Evolutionary conservation across 2,888 invertebrate genomes (phyloP), one percentile per base, ranked within the genome.

Genomic region (Psylliodes chrysocephalus): DNA sequence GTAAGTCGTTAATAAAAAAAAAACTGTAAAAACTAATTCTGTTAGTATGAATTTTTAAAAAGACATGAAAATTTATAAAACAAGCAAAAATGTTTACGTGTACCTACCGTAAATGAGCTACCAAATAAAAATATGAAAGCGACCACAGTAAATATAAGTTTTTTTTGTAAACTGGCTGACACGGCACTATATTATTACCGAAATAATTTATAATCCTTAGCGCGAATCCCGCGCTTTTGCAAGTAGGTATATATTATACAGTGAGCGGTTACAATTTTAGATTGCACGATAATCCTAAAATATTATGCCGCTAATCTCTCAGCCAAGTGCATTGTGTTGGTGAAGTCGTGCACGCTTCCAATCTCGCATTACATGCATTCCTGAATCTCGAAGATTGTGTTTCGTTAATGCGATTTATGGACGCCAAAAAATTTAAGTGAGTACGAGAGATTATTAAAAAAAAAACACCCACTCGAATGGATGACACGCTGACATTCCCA

Each of bases 251-350:
- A 40, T 18, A 49, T 59, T 51, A 59, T 51, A 42, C 47, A 35
- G 49, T 57, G 22, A 25, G 49, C 25, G 25, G 35, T 49, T 49
- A 49, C 46, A 49, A 59, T 59, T 59, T 59, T 59, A 59, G 59
- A 69, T 70, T 46, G 47, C 47, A 57, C 60, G 68, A 70, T 71
- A 71, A 71, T 71, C 69, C 70, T 65, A 51, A 71, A 59, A 67
- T 70, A 71, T 61, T 55, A 57, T 64, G 42, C 46, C 46, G 63
- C 69, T 71, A 69, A 70, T 70, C 68, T 68, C 60, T 54, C 60
- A 61, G 62, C n/a, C n/a, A 62, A 69, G 66, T 68, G 61, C 57
- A 66, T 67, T 65, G 66, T 68, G 54, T 61, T 55, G 49, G 66
- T 53, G 42, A 59, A 57, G 35, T 60, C 57, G 33, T 57, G 52